Base-by-base conservation (phyloP, 1,140 invertebrate species). In the Drosophila pseudoobscura region DNA sequence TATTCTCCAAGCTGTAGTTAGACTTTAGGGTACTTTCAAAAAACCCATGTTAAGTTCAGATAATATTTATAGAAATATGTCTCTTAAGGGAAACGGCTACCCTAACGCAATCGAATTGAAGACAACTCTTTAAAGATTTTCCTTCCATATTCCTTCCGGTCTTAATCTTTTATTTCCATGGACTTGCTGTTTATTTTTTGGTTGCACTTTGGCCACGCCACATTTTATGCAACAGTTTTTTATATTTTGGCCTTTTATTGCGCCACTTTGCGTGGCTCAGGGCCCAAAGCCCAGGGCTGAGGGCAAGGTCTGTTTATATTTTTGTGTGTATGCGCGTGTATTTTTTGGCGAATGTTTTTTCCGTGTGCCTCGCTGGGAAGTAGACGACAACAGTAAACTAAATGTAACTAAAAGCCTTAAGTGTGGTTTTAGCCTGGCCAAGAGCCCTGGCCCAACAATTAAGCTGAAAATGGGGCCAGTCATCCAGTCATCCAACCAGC, bases 321-420 rank as follows among this genome's bases (percentile, higher is more conserved):
- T 24, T 51, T 83, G 66, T 66, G 9, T 45, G 11, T 31, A 17
- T 51, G 24, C 11, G 15, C 6, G n/a, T 20, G 22, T 43, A 1
- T 61, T 55, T 70, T 61, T 66, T 54, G 53, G 31, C 31, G 31
- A 9, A 8, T 35, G 8, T 35, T 35, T 35, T 35, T 35, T 35
- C 3, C 9, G 31, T 11, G 8, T 35, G 31, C 31, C 31, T 11
- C 31, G 53, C 72, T 46, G 49, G 51, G 20, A 49, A 63, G 49
- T 57, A 52, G 49, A 49, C 75, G 53, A 55, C 70, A 75, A 66
- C 55, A 50, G 55, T 45, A 85, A 79, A 82, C 72, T 79, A 76
- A 84, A 85, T 77, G 72, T 65, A 77, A 73, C 80, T 74, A 80
- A 85, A 77, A 85, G 80, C 64, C 63, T 63, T 80, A 80, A 85